phyloP scores from a whole-genome alignment of 2,113 vertebrate species.

The Danio rerio region DNA sequence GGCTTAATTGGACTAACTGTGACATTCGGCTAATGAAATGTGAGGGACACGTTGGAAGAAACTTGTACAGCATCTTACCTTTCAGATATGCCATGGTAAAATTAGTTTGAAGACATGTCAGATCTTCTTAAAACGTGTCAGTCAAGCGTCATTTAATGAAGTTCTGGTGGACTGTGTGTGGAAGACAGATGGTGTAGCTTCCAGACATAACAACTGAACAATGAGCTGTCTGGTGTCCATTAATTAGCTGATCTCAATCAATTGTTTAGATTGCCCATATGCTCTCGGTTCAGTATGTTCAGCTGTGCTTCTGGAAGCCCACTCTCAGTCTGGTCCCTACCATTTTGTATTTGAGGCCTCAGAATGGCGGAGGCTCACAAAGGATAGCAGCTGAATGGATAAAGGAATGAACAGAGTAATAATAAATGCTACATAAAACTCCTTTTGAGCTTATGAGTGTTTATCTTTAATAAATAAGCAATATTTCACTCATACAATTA shows the following conservation, averaged over 20 bases:
- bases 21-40: not conserved
- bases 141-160: conserved; percentile 19
- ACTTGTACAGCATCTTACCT: not conserved
- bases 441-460: too few relatives aligned
- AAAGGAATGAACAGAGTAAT: too few relatives aligned
- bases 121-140: not conserved
- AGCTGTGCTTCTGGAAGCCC: conserved; percentile 13
- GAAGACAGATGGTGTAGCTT: conserved; percentile 76
- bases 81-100: not conserved
- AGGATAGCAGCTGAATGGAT: conserved; percentile 3
- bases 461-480: too few relatives aligned
- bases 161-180: conserved; percentile 53
- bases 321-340: not conserved
- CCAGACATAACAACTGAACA: conserved; percentile 73
- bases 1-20: not conserved
- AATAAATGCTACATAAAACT: too few relatives aligned
- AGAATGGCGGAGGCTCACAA: not conserved
- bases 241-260: conserved; percentile 70
- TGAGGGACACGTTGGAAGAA: not conserved
- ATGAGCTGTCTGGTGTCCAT: conserved; percentile 72
- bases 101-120: not conserved
- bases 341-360: not conserved
- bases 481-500: too few relatives aligned
- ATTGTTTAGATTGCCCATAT: conserved; percentile 27
- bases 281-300: conserved; percentile 11